These are phyloP conservation scores for Sebastes wilsoni DNA, from an alignment of 2,797 vertebrate genomes.

Conservation along the genomic window DNA sequence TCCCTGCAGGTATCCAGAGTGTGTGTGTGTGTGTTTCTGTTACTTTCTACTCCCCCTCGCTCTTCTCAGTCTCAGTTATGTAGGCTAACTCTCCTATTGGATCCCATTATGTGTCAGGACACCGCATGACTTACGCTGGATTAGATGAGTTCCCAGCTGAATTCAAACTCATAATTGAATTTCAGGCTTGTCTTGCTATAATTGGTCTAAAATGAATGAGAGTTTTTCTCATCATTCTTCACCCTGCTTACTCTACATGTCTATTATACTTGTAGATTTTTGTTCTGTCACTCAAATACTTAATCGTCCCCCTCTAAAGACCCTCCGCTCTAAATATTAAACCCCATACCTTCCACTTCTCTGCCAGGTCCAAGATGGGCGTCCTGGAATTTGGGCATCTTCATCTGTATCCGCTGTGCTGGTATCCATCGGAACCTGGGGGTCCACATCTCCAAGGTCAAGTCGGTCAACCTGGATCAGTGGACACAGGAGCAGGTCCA, in stretches of 20 bases:
- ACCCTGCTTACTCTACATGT: neutral
- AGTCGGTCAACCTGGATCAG: constrained; percentile 98
- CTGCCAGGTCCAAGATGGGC: constrained; percentile 95
- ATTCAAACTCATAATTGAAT: constrained; percentile 67
- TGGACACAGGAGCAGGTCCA: constrained; percentile 99
- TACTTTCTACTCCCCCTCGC: constrained; percentile 36
- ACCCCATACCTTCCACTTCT: neutral
- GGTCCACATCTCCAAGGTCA: constrained; percentile 98
- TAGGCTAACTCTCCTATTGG: constrained; percentile 54
- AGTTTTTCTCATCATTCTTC: constrained; percentile 12
- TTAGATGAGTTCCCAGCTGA: constrained; percentile 63
- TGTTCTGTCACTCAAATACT: neutral
- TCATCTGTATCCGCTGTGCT: constrained; percentile 97
- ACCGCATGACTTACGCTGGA: constrained; percentile 49
- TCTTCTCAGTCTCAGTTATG: constrained; percentile 48
- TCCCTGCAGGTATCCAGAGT: constrained; percentile 63
- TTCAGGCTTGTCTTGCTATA: constrained; percentile 50
- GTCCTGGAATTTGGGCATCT: constrained; percentile 98
- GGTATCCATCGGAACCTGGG: constrained; percentile 98
- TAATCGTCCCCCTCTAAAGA: neutral
- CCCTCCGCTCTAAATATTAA: neutral
- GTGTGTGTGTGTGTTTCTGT: constrained; percentile 11
- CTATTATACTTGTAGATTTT: neutral
- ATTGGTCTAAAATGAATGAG: constrained; percentile 57
- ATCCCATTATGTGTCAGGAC: constrained; percentile 61